phyloP scores from a whole-genome alignment of 2,888 invertebrate species.

The Xestia sexstrigata region DNA sequence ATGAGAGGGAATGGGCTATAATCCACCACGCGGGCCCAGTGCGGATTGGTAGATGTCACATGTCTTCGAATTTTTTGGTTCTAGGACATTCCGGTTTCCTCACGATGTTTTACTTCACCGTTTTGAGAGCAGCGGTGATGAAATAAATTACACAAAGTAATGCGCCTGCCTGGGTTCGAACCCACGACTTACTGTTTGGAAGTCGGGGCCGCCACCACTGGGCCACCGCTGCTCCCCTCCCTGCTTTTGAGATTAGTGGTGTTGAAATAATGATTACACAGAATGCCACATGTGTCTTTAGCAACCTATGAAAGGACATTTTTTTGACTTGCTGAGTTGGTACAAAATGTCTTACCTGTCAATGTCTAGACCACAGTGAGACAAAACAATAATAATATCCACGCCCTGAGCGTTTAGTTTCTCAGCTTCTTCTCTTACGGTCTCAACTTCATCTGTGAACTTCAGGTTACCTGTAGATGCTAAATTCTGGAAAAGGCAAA shows the following conservation, averaged over 20 bases:
- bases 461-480: conserved; percentile 92
- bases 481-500: conserved; percentile 86
- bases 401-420: conserved; percentile 92
- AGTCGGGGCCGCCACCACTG: no score
- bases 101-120: no score
- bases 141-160: no score
- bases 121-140: no score
- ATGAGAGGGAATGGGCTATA: no score
- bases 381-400: conserved; percentile 95
- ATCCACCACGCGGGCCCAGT: no score
- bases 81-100: no score
- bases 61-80: no score
- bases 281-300: background rate
- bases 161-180: no score
- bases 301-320: background rate
- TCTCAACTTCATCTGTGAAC: conserved; percentile 93
- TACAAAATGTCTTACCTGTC: conserved; percentile 85
- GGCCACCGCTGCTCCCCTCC: no score
- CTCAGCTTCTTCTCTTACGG: conserved; percentile 92
- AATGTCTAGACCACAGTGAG: conserved; percentile 95
- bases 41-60: no score
- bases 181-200: no score
- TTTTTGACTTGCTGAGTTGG: background rate
- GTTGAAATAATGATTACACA: background rate
- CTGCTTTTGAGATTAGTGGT: background rate